Evolutionary conservation across 1,140 invertebrate genomes (phyloP).

Genomic region (Pollicipes pollicipes): DNA sequence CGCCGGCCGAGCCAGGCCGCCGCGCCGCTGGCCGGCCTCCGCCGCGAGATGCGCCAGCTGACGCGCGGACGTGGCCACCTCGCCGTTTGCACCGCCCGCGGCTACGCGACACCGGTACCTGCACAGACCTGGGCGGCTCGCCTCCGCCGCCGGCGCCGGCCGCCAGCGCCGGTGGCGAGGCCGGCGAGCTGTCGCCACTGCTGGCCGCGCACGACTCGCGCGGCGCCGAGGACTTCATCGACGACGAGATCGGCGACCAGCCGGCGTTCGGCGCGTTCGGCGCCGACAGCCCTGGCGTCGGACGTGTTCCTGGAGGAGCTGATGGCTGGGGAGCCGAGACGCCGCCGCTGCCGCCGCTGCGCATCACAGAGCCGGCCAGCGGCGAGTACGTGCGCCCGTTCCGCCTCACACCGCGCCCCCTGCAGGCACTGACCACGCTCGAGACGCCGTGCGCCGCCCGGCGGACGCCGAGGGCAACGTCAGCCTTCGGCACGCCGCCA

Average conservation of each 20-base stretch:
- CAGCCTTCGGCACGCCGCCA: no score
- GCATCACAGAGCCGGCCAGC: no score
- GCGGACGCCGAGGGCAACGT: no score
- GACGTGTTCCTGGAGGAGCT: no score
- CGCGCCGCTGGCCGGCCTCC: not conserved
- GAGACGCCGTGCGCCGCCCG: no score
- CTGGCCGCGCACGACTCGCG: not conserved
- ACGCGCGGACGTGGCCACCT: not conserved
- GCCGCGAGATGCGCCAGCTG: not conserved
- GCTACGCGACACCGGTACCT: not conserved
- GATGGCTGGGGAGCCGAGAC: no score
- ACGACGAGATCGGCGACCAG: constrained; percentile 3
- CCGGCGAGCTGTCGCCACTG: not conserved
- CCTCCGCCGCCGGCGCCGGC: no score
- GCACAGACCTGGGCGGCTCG: no score
- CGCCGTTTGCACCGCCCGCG: not conserved
- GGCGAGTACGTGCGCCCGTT: not conserved
- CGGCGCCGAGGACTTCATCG: not conserved
- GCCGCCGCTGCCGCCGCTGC: no score
- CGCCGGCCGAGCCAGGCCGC: no score
- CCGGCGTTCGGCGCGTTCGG: not conserved
- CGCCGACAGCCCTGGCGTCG: no score
- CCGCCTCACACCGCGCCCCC: not conserved
- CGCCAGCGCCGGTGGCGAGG: not conserved
- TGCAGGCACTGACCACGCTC: not conserved